Conservation (phyloP, 2,797 vertebrate species). For the Eulemur rubriventer region DNA sequence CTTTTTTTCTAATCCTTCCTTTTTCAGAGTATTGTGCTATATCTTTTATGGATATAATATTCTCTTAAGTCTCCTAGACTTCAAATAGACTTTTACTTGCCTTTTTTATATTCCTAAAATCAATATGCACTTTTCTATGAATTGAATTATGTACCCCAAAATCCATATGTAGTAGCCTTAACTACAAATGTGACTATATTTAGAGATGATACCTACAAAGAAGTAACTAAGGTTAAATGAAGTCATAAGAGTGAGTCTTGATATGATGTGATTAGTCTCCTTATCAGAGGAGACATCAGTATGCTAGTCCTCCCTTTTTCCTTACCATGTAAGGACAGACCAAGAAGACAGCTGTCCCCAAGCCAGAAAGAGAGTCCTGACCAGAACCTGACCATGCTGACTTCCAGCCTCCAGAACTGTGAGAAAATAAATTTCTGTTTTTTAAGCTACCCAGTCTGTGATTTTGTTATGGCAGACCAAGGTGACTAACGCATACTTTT, state of each 20-base stretch:
- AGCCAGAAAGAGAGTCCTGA: background rate
- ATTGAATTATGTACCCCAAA: background rate
- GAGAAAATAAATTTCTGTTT: background rate
- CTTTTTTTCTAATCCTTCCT: background rate
- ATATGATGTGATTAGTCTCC: background rate
- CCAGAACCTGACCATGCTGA: too few relatives aligned
- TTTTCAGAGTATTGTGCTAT: background rate
- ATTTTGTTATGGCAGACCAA: background rate
- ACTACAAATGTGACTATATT: background rate
- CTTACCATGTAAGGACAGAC: background rate
- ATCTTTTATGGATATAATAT: background rate
- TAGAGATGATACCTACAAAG: background rate
- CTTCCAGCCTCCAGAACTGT: background rate
- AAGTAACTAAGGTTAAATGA: background rate
- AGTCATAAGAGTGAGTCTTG: background rate
- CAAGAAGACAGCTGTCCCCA: background rate
- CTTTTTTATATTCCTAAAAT: background rate
- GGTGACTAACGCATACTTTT: background rate
- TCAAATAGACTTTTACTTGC: background rate
- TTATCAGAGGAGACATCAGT: background rate
- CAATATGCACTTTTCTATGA: background rate
- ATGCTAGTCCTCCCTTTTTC: background rate
- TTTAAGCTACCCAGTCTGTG: background rate
- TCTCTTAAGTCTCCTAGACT: background rate
- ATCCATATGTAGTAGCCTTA: background rate